Conservation (phyloP, 2,888 invertebrate species). For the Hypercompe scribonia region DNA sequence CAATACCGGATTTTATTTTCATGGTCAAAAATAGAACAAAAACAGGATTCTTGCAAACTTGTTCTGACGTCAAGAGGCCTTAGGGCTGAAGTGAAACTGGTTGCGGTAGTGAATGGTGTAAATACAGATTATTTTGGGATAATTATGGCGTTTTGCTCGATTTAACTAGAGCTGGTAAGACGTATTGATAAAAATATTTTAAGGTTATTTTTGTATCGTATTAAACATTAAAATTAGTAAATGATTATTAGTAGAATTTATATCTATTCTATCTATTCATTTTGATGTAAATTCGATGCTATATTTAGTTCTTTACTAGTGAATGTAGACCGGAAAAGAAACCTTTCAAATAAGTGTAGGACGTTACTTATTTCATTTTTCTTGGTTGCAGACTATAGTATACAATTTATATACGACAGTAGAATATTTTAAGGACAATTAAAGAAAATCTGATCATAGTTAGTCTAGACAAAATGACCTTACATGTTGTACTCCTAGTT, state of each 20-base stretch:
- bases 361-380: neutral
- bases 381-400: neutral
- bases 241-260: neutral
- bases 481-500: neutral
- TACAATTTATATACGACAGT: neutral
- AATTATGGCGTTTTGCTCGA: neutral
- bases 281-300: neutral
- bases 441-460: neutral
- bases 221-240: neutral
- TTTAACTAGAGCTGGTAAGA: neutral
- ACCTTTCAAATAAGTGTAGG: neutral
- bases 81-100: constrained; percentile 18
- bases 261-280: neutral
- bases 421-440: neutral
- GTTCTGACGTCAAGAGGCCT: constrained; percentile 10
- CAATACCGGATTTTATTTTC: neutral
- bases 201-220: neutral
- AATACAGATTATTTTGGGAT: neutral
- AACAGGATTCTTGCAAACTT: constrained; percentile 10
- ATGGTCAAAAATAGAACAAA: constrained; percentile 12
- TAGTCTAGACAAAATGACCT: neutral
- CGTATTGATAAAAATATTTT: too few species aligned
- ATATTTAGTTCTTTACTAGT: neutral
- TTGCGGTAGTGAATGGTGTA: constrained; percentile 9
- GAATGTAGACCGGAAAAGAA: neutral